These are phyloP conservation scores for Ptilorrhoa leucosticta DNA, from an alignment of 2,113 vertebrate species.

Conservation along the genomic window DNA sequence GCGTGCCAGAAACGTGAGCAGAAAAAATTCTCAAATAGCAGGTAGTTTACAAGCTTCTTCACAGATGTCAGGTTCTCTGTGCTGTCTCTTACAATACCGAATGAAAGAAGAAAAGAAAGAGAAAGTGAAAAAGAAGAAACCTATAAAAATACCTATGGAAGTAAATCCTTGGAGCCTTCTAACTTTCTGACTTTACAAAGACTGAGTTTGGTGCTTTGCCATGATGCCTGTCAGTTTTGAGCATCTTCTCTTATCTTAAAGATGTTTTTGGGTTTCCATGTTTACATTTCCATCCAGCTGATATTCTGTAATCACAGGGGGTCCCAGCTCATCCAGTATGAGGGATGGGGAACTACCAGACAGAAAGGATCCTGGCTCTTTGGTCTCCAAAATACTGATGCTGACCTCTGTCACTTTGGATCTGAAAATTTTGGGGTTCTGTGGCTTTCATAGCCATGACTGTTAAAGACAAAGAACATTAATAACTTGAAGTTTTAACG, in stretches of 20 bases:
- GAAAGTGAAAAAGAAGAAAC: not conserved
- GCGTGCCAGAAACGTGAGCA: not conserved
- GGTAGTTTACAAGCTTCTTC: not conserved
- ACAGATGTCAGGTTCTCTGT: not conserved
- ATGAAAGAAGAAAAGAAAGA: too few species aligned
- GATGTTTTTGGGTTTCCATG: not conserved
- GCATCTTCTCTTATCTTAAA: not conserved
- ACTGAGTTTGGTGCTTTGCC: not conserved
- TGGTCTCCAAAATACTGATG: not conserved
- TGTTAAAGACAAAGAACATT: not conserved
- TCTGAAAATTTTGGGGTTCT: not conserved
- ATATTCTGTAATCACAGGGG: not conserved
- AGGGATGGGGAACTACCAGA: not conserved
- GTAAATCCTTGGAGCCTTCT: not conserved
- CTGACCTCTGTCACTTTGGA: not conserved
- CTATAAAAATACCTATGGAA: not conserved
- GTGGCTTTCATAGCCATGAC: not conserved
- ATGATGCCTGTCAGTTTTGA: not conserved
- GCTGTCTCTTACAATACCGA: not conserved
- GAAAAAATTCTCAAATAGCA: not conserved
- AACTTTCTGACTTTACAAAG: not conserved
- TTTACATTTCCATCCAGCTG: accelerated
- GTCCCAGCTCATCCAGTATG: not conserved
- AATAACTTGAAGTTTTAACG: not conserved
- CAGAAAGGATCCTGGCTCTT: not conserved